Conservation (phyloP, 2,797 vertebrate species). For the Sebastes hubbsi region DNA sequence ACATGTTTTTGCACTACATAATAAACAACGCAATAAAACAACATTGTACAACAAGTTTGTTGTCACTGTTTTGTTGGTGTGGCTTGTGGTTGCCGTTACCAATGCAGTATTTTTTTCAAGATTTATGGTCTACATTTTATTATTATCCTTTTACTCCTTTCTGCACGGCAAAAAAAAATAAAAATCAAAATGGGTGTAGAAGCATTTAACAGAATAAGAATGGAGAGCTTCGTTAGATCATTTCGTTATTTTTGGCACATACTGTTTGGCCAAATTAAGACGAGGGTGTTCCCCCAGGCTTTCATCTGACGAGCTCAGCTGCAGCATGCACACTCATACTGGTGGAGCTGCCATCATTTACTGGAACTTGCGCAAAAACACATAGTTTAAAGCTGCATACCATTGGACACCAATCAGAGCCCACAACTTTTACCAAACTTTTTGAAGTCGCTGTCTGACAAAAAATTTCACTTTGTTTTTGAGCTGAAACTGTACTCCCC, state of each 20-base stretch:
- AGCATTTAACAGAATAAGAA: not conserved
- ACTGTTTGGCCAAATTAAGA: conserved; percentile 10
- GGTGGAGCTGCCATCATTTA: conserved; percentile 41
- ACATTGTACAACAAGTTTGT: not conserved
- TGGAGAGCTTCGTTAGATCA: conserved; percentile 13
- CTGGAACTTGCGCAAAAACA: conserved; percentile 50
- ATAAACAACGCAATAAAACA: conserved; percentile 17
- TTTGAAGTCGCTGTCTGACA: not conserved
- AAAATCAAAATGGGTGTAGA: not conserved
- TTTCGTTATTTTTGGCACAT: conserved; percentile 40
- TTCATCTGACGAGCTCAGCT: conserved; percentile 21
- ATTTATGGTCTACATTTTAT: not conserved
- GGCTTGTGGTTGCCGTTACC: not conserved
- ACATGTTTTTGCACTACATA: not conserved
- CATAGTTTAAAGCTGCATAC: conserved; percentile 16
- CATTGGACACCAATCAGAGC: conserved; percentile 5
- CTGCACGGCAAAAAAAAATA: not conserved
- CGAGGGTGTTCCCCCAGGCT: conserved; percentile 46
- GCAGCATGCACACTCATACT: conserved; percentile 51
- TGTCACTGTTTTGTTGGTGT: not conserved
- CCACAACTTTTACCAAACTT: conserved; percentile 17
- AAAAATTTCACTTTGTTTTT: not conserved
- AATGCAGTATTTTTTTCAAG: conserved; percentile 8
- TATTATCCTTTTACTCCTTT: not conserved
- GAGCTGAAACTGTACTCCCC: not conserved